These are phyloP conservation scores for Dynastes maya DNA, from an alignment of 2,888 invertebrate genomes.

Conservation along the genomic window DNA sequence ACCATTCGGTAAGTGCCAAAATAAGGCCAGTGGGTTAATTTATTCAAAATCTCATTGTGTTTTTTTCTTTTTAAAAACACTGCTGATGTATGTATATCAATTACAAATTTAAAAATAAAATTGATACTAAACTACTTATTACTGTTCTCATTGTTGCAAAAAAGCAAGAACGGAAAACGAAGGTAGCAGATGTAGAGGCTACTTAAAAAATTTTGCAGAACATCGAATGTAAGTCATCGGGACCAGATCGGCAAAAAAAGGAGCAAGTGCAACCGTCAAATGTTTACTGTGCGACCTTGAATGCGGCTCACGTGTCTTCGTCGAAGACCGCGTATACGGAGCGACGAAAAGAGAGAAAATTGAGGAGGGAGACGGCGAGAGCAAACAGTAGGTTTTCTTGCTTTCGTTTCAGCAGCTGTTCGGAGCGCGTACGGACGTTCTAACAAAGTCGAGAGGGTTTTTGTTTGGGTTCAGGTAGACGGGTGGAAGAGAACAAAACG, in stretches of 20 bases:
- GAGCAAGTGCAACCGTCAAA: slow-evolving; percentile 38
- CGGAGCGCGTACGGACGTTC: slow-evolving; percentile 1
- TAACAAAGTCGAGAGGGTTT: slow-evolving; percentile 46
- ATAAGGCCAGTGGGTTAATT: too few species aligned
- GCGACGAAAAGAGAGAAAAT: neutral
- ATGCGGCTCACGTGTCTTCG: slow-evolving; percentile 41
- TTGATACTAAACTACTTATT: neutral
- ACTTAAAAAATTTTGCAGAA: slow-evolving; percentile 1
- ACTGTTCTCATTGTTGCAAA: neutral
- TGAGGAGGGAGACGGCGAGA: neutral
- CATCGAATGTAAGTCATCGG: slow-evolving; percentile 35
- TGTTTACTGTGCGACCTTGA: slow-evolving; percentile 33
- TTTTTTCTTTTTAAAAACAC: too few species aligned
- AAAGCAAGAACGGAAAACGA: neutral
- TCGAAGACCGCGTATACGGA: neutral
- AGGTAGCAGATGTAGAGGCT: neutral
- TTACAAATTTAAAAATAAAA: neutral
- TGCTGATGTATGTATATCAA: too few species aligned
- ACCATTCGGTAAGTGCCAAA: too few species aligned
- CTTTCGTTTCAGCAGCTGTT: slow-evolving; percentile 34
- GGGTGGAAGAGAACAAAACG: slow-evolving; percentile 38
- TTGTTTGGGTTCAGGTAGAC: slow-evolving; percentile 52
- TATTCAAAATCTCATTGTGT: too few species aligned
- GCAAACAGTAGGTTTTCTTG: slow-evolving; percentile 16
- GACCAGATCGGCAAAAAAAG: slow-evolving; percentile 22